phyloP scores from a whole-genome alignment of 2,797 vertebrate species.

The Philypnodon macrostomus region DNA sequence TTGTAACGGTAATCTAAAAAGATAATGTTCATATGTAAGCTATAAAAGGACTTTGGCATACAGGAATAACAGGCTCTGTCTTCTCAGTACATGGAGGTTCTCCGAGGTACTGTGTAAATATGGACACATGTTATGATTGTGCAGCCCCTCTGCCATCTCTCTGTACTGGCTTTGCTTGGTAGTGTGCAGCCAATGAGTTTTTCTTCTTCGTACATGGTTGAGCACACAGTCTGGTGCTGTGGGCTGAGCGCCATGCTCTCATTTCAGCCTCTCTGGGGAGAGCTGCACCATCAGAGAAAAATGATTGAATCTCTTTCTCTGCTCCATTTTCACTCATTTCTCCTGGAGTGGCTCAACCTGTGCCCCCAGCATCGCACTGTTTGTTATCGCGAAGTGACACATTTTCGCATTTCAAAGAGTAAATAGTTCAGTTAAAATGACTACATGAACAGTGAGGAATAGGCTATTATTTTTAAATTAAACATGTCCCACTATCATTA shows the following conservation, averaged over 20 bases:
- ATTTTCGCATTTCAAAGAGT: not conserved
- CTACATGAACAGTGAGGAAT: not conserved
- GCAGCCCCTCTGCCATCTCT: slow-evolving; percentile 34
- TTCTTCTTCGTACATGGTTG: slow-evolving; percentile 56
- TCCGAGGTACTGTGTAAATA: slow-evolving; percentile 22
- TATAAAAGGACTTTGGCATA: slow-evolving; percentile 2
- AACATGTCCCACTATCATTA: not conserved
- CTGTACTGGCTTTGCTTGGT: slow-evolving; percentile 44
- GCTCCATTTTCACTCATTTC: slow-evolving; percentile 76
- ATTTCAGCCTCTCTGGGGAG: slow-evolving; percentile 71
- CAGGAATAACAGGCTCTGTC: too few relatives aligned
- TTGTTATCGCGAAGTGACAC: slow-evolving; percentile 4
- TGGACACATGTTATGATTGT: slow-evolving; percentile 46
- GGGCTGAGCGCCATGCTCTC: slow-evolving; percentile 69
- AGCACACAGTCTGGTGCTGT: slow-evolving; percentile 63
- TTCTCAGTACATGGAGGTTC: slow-evolving; percentile 23
- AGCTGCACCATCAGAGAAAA: slow-evolving; percentile 70
- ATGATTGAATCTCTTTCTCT: slow-evolving; percentile 76
- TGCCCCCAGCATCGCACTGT: slow-evolving; percentile 47
- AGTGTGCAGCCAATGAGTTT: slow-evolving; percentile 52
- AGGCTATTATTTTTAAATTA: not conserved
- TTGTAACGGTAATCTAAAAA: not conserved
- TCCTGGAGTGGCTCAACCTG: slow-evolving; percentile 64
- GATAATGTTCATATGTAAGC: not conserved
- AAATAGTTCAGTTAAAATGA: slow-evolving; percentile 6